Evolutionary conservation across 1,140 invertebrate genomes (phyloP).

Genomic region (Eriosoma lanigerum): DNA sequence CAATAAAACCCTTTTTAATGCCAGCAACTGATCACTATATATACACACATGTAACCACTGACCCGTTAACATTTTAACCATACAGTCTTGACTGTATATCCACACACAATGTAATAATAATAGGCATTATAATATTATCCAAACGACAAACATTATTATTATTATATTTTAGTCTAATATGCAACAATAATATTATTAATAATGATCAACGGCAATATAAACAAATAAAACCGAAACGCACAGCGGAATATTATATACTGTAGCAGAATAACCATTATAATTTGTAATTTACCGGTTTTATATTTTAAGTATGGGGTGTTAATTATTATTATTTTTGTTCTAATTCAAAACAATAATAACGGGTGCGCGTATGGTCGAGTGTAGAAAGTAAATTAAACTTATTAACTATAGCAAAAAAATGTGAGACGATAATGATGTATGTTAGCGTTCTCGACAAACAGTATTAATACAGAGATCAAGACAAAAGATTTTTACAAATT

Average conservation of each 20-base stretch:
- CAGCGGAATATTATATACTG: too few relatives aligned
- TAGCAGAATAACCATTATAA: not conserved
- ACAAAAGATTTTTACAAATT: slow-evolving; percentile 1
- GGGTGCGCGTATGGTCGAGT: not conserved
- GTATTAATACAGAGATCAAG: not conserved
- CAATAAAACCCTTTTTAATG: slow-evolving; percentile 26
- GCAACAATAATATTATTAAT: not conserved
- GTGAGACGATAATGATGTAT: too few relatives aligned
- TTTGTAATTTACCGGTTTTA: slow-evolving; percentile 15
- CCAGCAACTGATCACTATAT: not conserved
- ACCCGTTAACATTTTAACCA: slow-evolving; percentile 34
- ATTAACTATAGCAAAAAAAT: too few relatives aligned
- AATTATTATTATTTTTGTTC: too few relatives aligned
- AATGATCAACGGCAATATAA: not conserved
- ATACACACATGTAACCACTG: slow-evolving; percentile 4
- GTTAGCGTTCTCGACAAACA: not conserved
- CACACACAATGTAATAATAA: not conserved
- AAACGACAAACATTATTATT: not conserved
- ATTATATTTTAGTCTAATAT: too few relatives aligned
- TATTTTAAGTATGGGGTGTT: not conserved
- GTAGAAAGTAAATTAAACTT: not conserved
- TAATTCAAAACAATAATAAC: not conserved
- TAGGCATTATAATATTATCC: not conserved
- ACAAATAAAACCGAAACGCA: too few relatives aligned
- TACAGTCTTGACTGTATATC: not conserved